These are phyloP conservation scores for Acanthopagrus latus DNA, from an alignment of 2,797 vertebrate genomes.

Conservation along the genomic window DNA sequence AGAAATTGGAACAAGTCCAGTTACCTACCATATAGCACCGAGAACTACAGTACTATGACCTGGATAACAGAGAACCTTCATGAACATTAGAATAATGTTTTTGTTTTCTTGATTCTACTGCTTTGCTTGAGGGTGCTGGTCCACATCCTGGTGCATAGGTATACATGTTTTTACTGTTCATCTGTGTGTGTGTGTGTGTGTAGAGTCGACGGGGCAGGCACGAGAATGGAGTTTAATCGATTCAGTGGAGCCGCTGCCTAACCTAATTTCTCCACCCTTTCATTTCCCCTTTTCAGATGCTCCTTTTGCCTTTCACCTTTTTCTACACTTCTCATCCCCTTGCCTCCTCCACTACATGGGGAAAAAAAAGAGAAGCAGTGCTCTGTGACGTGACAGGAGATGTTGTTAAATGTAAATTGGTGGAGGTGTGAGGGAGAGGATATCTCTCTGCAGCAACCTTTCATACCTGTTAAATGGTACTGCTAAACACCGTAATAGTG, in stretches of 20 bases:
- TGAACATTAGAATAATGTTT: too few species aligned
- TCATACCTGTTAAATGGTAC: conserved; percentile 72
- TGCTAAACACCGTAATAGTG: conserved; percentile 63
- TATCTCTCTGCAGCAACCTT: conserved; percentile 51
- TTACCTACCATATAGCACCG: too few species aligned
- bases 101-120: neutral
- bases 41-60: too few species aligned
- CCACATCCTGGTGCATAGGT: neutral
- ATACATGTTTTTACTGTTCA: neutral
- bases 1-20: too few species aligned
- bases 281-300: conserved; percentile 24
- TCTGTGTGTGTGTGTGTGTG: conserved; percentile 7
- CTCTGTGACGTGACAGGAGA: conserved; percentile 19
- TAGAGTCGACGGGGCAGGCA: neutral
- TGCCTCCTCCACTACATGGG: conserved; percentile 5
- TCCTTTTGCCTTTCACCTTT: neutral
- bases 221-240: conserved; percentile 42
- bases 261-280: conserved; percentile 50
- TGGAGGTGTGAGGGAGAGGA: conserved; percentile 44
- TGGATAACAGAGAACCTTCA: too few species aligned
- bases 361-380: neutral
- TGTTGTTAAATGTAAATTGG: conserved; percentile 46
- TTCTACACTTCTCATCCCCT: conserved; percentile 3
- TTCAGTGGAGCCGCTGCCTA: conserved; percentile 31
- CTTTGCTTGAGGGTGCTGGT: neutral